Evolutionary conservation across 2,888 invertebrate genomes (phyloP), one percentile per base, ranked within the genome.

Genomic region (Cantharis lateralis): DNA sequence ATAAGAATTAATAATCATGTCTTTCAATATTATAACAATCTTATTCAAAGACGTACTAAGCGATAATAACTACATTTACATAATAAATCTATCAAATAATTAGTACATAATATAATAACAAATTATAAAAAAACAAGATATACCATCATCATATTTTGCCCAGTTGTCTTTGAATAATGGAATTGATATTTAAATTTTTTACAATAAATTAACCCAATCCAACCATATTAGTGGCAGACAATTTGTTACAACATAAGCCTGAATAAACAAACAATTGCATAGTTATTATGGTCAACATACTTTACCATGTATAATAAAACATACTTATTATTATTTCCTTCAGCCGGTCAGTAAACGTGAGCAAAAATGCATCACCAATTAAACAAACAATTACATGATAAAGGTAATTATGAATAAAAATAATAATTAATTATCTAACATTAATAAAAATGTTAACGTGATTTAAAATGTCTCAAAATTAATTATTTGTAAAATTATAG

Each of bases 231-330:
- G 85, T 86, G 79, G 86, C 86, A 84, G 83, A 85, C 84, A 84
- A 82, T 82, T 84, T 84, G 86, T 86, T 86, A 86, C 82, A 83
- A 86, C 85, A 86, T 85, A 86, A 86, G 86, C 86, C 83, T 83
- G 82, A 82, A 48, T 78, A 78, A 76, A 76, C 68, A 78, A 48
- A 72, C 64, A 82, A 84, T 82, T 83, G 81, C 80, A 75, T 75
- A 70, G 68, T 48, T 63, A 72, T 71, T 75, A 78, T 70, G 71
- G 66, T 71, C 74, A 71, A 32, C 24, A 69, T 71, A 71, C 75
- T 71, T 71, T 75, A 61, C 72, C 68, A 70, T 32, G 62, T 74
- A 63, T 73, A 73, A 76, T 28, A 28, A 70, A 68, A 72, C 64
- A 68, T 73, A 72, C 73, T 73, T 63, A 64, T 64, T 64, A 62